These are phyloP conservation scores for Apomyelois bistriatella DNA, from an alignment of 2,888 invertebrate species.

Conservation along the genomic window DNA sequence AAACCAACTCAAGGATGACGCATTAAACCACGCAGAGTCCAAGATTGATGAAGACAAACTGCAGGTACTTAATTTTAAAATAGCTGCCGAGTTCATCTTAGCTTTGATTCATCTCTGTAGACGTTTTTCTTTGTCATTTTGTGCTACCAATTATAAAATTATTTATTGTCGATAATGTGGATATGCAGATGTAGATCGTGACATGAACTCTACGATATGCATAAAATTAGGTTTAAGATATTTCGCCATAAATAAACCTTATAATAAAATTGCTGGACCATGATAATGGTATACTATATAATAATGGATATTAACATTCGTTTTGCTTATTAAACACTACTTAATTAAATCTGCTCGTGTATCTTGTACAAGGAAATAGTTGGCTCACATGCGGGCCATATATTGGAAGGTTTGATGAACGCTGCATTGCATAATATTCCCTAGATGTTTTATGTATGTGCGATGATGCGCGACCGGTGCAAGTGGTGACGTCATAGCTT, in stretches of 20 bases:
- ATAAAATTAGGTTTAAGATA: not conserved
- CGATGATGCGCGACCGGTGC: constrained; percentile 41
- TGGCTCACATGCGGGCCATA: constrained; percentile 1
- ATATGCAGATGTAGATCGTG: no score
- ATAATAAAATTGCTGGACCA: no score
- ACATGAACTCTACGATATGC: not conserved
- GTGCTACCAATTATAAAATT: no score
- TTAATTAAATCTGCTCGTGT: not conserved
- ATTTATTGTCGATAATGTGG: no score
- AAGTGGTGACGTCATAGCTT: constrained; percentile 64
- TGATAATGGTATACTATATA: no score
- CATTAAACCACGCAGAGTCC: constrained; percentile 66
- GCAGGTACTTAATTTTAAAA: constrained; percentile 51
- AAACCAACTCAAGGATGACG: constrained; percentile 56
- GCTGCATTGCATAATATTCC: constrained; percentile 24
- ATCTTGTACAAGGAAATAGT: constrained; percentile 4
- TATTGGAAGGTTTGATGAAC: constrained; percentile 9
- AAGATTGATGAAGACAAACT: constrained; percentile 71
- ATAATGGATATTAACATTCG: no score
- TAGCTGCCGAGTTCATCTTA: not conserved
- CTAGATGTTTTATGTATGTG: constrained; percentile 21
- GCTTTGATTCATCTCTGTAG: not conserved
- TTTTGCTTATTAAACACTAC: constrained; percentile 1
- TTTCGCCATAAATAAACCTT: not conserved
- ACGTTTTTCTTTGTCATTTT: no score